Conservation (phyloP, 2,113 vertebrate species). For the mouse (Mus musculus) region GRCm39 chr13:104445001-104445500, state of each 20-base stretch:
- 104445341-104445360: neutral
- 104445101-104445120: neutral
- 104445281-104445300: conserved; percentile 47
- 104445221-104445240: conserved; percentile 25
- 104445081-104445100: conserved; percentile 23
- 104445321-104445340: conserved; percentile 2
- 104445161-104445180: neutral
- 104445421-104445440: neutral
- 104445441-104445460: neutral
- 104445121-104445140: neutral
- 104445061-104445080: conserved; percentile 9
- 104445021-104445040: neutral
- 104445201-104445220: neutral
- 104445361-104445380: neutral
- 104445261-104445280: neutral
- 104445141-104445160: conserved; percentile 10
- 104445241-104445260: neutral
- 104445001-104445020: neutral
- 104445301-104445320: conserved; percentile 16
- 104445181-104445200: conserved; percentile 35
- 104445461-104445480: neutral
- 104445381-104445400: conserved; percentile 21
- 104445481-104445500: neutral
- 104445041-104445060: conserved; percentile 1
- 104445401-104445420: neutral